phyloP scores from a whole-genome alignment of 2,797 vertebrate species.

The Ceryle rudis region DNA sequence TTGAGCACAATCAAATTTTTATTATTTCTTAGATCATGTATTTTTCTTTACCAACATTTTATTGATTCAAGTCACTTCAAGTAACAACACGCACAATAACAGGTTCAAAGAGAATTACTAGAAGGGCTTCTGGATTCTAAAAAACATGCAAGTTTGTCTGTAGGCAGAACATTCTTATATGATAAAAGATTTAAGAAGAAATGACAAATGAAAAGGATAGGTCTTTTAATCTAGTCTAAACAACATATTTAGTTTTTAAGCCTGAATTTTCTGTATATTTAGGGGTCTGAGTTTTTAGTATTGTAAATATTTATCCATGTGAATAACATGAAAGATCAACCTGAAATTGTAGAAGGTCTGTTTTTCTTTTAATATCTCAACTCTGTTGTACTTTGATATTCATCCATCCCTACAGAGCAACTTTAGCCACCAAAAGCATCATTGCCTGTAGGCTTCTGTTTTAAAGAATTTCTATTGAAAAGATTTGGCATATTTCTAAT shows the following conservation, averaged over 20 bases:
- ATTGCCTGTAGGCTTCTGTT: neutral
- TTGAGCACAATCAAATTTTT: neutral
- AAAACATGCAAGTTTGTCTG: neutral
- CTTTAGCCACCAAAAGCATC: neutral
- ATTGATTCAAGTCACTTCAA: neutral
- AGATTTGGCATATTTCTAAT: slow-evolving; percentile 41
- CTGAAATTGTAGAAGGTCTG: neutral
- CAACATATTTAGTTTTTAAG: neutral
- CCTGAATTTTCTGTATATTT: neutral
- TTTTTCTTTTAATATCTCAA: neutral
- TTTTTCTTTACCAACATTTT: neutral
- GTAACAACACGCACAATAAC: neutral
- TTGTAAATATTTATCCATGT: neutral
- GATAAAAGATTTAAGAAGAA: neutral
- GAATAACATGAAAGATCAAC: neutral
- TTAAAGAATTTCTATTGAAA: neutral
- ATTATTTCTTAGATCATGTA: neutral
- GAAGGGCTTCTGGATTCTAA: neutral
- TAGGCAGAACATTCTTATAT: neutral
- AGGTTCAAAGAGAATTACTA: neutral
- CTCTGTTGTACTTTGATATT: slow-evolving; percentile 14
- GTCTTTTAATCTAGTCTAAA: neutral
- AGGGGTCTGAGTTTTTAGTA: neutral
- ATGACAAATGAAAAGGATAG: neutral
- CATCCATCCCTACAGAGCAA: neutral